phyloP scores from a whole-genome alignment of 2,888 invertebrate genomes.

The Ctena decussata region DNA sequence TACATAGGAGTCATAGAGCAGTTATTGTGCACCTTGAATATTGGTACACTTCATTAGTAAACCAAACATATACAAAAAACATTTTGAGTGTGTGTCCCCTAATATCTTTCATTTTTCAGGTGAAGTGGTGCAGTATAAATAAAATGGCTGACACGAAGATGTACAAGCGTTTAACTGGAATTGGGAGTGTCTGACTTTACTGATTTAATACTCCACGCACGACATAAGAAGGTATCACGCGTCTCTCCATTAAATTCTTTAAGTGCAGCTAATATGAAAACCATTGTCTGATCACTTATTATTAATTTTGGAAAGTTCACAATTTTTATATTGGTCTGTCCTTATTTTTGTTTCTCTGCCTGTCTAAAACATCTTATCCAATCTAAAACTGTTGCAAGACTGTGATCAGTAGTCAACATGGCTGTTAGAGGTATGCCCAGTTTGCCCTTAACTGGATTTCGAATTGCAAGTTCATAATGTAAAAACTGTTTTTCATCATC shows the following conservation, averaged over 20 bases:
- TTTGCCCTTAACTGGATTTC: conserved; percentile 21
- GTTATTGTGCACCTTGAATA: conserved; percentile 20
- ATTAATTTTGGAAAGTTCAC: conserved; percentile 8
- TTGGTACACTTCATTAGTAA: conserved; percentile 41
- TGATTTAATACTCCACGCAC: conserved; percentile 10
- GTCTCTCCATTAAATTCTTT: conserved; percentile 36
- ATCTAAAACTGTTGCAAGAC: conserved; percentile 9
- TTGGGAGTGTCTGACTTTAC: background rate
- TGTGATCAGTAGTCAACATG: conserved; percentile 13
- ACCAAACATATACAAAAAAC: conserved; percentile 33
- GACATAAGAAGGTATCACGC: background rate
- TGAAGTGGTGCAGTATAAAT: conserved; percentile 8
- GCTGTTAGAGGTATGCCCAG: conserved; percentile 27
- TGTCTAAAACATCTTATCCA: conserved; percentile 31
- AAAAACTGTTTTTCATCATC: conserved; percentile 9
- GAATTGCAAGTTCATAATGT: conserved; percentile 18
- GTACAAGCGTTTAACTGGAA: conserved; percentile 20
- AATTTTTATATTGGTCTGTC: background rate
- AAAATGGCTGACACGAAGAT: conserved; percentile 33
- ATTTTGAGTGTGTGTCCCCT: background rate
- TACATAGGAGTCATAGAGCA: conserved; percentile 20
- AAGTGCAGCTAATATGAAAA: conserved; percentile 21
- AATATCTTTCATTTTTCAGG: conserved; percentile 30
- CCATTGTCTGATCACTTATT: conserved; percentile 35
- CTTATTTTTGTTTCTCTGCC: conserved; percentile 21